Evolutionary conservation across 2,113 vertebrate genomes (phyloP).

Genomic region (Sitta europaea): DNA sequence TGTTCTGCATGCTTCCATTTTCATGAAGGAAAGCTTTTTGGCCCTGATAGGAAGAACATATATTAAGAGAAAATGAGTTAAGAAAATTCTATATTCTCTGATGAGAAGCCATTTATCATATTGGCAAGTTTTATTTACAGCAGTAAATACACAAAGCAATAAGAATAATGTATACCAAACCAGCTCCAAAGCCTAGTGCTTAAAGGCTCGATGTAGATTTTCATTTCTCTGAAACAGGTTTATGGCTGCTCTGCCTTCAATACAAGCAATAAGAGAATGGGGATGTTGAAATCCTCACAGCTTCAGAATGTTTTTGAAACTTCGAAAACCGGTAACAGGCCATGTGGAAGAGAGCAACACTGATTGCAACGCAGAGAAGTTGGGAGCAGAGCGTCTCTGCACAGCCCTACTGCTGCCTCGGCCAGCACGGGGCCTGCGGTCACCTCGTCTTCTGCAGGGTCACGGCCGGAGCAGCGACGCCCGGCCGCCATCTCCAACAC

Average conservation of each 20-base stretch:
- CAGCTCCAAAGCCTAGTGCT: not conserved
- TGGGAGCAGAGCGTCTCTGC: rapidly evolving
- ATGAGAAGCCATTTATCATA: not conserved
- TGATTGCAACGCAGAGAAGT: rapidly evolving
- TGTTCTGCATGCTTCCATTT: not conserved
- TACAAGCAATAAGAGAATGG: rapidly evolving
- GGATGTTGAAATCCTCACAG: not conserved
- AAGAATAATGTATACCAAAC: not conserved
- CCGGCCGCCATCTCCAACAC: rapidly evolving
- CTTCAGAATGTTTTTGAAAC: not conserved
- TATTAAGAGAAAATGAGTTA: not conserved
- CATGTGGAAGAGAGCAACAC: rapidly evolving
- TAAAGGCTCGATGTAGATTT: not conserved
- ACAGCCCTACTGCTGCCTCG: rapidly evolving
- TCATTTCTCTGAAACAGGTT: not conserved
- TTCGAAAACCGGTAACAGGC: not conserved
- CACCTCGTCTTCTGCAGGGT: not conserved
- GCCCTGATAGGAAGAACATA: not conserved
- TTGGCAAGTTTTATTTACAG: not conserved
- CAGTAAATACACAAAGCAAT: not conserved
- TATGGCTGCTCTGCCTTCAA: not conserved
- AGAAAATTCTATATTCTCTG: not conserved
- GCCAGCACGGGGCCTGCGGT: rapidly evolving
- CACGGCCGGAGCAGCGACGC: rapidly evolving
- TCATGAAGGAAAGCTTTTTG: not conserved